These are phyloP conservation scores for Gastrophysa polygoni DNA, from an alignment of 2,888 invertebrate genomes.

Conservation along the genomic window DNA sequence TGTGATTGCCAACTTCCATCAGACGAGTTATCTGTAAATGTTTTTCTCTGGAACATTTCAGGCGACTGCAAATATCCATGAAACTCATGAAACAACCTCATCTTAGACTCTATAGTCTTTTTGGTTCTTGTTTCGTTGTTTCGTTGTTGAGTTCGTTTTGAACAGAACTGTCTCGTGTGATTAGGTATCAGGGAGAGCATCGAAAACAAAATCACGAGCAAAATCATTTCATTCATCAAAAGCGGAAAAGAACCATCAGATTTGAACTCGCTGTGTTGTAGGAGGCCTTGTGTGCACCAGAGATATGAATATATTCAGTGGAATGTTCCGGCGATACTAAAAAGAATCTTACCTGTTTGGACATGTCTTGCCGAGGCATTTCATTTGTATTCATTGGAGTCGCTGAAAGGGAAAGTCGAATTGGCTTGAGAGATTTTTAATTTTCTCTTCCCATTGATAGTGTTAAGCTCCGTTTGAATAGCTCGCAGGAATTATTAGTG, in stretches of 20 bases:
- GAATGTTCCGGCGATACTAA: conserved; percentile 22
- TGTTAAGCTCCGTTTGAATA: not conserved
- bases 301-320: conserved; percentile 23
- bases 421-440: not conserved
- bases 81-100: too few species aligned
- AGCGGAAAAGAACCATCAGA: too few species aligned
- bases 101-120: too few species aligned
- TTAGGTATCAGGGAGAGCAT: too few species aligned
- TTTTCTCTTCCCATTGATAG: not conserved
- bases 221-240: too few species aligned
- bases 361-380: conserved; percentile 19
- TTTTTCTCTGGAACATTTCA: too few species aligned
- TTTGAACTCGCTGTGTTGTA: conserved; percentile 5
- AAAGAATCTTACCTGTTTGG: conserved; percentile 22
- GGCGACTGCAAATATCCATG: too few species aligned
- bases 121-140: too few species aligned
- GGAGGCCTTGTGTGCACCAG: conserved; percentile 11
- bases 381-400: conserved; percentile 15
- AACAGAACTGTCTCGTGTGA: too few species aligned
- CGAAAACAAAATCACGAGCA: too few species aligned
- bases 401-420: conserved; percentile 15
- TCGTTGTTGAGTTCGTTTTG: too few species aligned
- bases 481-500: not conserved
- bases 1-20: not conserved
- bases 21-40: not conserved